These are phyloP conservation scores for Pardosa pseudoannulata DNA, from an alignment of 2,888 invertebrate species.

Conservation along the genomic window DNA sequence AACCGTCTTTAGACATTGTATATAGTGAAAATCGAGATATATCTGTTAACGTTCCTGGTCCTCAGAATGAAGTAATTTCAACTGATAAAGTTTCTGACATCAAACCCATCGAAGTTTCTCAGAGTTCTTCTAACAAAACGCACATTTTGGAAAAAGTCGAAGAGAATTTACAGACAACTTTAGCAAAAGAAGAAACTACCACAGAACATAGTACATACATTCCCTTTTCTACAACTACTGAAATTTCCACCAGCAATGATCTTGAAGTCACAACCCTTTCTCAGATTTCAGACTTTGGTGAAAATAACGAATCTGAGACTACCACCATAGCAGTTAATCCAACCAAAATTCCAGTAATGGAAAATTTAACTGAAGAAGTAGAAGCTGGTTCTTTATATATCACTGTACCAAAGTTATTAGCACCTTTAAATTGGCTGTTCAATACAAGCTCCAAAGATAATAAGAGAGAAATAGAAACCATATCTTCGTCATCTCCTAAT, in stretches of 20 bases:
- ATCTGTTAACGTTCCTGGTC: no score
- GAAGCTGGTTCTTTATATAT: not conserved
- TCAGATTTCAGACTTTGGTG: no score
- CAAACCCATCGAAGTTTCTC: no score
- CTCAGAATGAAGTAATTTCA: no score
- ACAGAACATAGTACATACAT: not conserved
- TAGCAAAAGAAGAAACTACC: not conserved
- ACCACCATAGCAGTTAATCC: no score
- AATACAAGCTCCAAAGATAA: not conserved
- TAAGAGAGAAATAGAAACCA: not conserved
- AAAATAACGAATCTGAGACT: no score
- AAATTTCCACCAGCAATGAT: no score
- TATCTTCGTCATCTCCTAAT: not conserved
- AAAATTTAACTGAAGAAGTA: not conserved
- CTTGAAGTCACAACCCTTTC: no score
- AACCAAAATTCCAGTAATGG: not conserved
- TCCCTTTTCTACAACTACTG: no score
- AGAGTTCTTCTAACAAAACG: no score
- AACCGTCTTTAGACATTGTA: not conserved
- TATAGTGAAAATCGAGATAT: not conserved
- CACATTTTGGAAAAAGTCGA: no score
- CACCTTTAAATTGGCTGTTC: not conserved
- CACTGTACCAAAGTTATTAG: not conserved
- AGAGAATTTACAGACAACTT: not conserved
- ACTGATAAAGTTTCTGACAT: no score